Conservation (phyloP, 2,113 vertebrate genomes). For the Genyomyrus donnyi region DNA sequence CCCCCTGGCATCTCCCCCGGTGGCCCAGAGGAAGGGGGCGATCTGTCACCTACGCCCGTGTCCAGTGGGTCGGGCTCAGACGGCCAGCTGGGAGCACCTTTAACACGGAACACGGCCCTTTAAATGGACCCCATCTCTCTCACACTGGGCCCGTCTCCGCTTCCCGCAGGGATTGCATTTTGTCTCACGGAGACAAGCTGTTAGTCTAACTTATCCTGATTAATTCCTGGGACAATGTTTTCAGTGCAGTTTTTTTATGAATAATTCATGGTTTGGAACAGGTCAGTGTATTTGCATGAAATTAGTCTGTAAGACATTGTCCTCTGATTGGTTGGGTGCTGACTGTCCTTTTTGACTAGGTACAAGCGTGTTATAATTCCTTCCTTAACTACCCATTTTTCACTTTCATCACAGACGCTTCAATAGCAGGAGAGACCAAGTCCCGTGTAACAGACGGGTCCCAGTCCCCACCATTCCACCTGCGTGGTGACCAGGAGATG, state of each 20-base stretch:
- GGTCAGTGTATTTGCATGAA: neutral
- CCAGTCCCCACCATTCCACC: slow-evolving; percentile 67
- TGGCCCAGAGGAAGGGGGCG: neutral
- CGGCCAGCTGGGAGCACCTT: neutral
- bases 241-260: neutral
- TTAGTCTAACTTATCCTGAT: neutral
- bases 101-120: neutral
- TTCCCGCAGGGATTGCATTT: neutral
- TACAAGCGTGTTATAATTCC: slow-evolving; percentile 16
- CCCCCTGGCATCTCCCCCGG: neutral
- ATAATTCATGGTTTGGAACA: neutral
- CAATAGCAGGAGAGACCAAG: slow-evolving; percentile 62
- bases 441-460: slow-evolving; percentile 62
- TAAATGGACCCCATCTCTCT: neutral
- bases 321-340: neutral
- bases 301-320: neutral
- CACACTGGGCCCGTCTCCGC: neutral
- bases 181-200: neutral
- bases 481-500: slow-evolving; percentile 69
- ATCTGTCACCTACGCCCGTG: neutral
- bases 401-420: slow-evolving; percentile 54
- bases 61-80: neutral
- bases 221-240: neutral
- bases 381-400: slow-evolving; percentile 17
- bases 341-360: neutral